Percentiles rank a stretch among this genome's conserved stretches.
Conservation (phyloP, 2,113 vertebrate species). For the Campylorhamphus procurvoides region DNA sequence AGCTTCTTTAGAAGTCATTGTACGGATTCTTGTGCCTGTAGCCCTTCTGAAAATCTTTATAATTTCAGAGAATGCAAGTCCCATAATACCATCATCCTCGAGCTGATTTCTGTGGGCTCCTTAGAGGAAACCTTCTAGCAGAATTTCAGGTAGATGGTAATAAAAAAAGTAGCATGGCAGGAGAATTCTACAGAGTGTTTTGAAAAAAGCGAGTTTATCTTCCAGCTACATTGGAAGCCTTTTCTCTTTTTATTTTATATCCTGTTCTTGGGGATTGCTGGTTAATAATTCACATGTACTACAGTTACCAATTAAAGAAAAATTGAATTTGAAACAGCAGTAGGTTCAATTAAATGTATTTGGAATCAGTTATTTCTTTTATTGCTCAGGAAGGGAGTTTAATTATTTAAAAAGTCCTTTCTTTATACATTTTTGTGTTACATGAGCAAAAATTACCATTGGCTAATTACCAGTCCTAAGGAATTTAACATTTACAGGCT, state of each 20-base stretch:
- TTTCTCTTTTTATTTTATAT: conserved; percentile 31
- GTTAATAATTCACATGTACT: conserved; percentile 74
- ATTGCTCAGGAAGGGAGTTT: conserved; percentile 52
- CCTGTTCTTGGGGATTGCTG: conserved; percentile 53
- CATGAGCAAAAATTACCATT: background rate
- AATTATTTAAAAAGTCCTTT: conserved; percentile 61
- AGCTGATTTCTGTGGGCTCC: conserved; percentile 10
- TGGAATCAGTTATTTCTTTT: conserved; percentile 60
- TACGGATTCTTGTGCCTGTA: background rate
- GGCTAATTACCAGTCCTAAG: conserved; percentile 17
- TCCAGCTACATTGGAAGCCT: conserved; percentile 20
- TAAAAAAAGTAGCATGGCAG: background rate
- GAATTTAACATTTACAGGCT: background rate
- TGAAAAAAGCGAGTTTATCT: background rate
- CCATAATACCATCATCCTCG: background rate
- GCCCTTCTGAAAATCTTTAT: background rate
- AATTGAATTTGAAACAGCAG: conserved; percentile 64
- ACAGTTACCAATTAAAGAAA: conserved; percentile 71
- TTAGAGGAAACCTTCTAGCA: conserved; percentile 36
- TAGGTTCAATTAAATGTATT: conserved; percentile 73
- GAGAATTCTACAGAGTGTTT: background rate
- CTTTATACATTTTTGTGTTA: conserved; percentile 31
- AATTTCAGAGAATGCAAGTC: background rate
- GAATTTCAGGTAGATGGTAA: background rate
- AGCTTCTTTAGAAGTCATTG: background rate